Base-by-base conservation (phyloP, 2,797 vertebrate genomes). In the Mallotus villosus region DNA sequence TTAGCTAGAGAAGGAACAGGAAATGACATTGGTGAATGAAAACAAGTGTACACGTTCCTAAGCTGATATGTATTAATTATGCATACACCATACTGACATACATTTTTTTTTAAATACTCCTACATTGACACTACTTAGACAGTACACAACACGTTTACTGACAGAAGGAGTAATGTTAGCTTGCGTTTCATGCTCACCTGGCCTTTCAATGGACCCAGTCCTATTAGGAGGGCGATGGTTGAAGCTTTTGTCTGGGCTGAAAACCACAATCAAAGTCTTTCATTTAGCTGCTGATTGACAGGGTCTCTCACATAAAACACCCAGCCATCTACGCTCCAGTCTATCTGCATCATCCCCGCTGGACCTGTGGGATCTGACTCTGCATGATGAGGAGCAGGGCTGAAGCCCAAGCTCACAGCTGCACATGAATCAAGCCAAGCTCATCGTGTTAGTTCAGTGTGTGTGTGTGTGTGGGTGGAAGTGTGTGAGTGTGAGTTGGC, bases 221-320 rank as follows among this genome's bases (percentile, higher is more conserved):
- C 93, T 92, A 72, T 92, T 92, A 0, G 90, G 85, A 49, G 92
- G 91, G 64, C 93, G 91, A 87, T 96, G 94, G 88, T 70, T 94
- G 89, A 93, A 93, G 24, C 87, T 90, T 87, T 95, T 96, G 81
- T 97, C 96, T 19, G 87, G 81, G 80, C 96, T 98, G 84, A 29
- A 77, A 88, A 75, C 72, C 59, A 89, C 61, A 81, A 24, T 74
- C 12, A 63, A 55, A 67, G 3, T 32, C 63, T 2, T 6, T 17
- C 29, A 21, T 22, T 19, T 63, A 19, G 59, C 16, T 55, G 55
- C 58, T 27, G 46, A 16, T 65, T 49, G 34, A 17, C 34, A 65
- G 4, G 34, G 21, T 21, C 32, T 34, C 32, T 34, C 8, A 46
- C 41, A 46, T 64, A 14, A 3, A 51, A 51, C 14, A 27, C 22